phyloP scores from a whole-genome alignment of 2,888 invertebrate genomes.

The Conomelus anceps region DNA sequence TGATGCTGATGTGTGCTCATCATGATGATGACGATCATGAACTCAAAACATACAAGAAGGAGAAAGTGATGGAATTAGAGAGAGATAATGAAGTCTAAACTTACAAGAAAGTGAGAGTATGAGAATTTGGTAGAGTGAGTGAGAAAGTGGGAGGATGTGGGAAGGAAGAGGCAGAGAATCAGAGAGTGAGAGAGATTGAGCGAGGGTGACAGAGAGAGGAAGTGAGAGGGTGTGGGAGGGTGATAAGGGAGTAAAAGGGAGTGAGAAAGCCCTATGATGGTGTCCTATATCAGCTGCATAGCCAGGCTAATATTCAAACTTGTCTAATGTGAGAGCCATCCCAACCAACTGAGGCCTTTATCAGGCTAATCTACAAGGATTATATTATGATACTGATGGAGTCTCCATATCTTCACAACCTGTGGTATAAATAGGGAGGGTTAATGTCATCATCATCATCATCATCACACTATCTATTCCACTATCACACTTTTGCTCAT shows the following conservation, averaged over 20 bases:
- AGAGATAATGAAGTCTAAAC: not conserved
- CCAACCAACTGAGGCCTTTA: not conserved
- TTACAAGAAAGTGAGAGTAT: not conserved
- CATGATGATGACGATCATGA: not conserved
- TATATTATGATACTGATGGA: not conserved
- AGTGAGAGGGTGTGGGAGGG: not conserved
- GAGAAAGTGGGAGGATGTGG: no score
- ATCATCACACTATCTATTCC: no score
- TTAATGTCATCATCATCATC: not conserved
- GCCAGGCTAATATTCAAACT: not conserved
- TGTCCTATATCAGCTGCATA: not conserved
- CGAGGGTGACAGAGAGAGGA: no score
- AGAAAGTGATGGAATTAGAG: not conserved
- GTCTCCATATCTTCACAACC: not conserved
- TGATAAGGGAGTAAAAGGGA: not conserved
- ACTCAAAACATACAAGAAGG: no score
- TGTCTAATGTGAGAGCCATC: not conserved
- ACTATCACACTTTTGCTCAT: not conserved
- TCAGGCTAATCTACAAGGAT: not conserved
- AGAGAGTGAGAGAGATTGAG: no score
- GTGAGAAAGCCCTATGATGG: not conserved
- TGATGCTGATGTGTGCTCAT: not conserved
- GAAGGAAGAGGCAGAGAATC: no score
- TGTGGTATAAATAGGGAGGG: not conserved
- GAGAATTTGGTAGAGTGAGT: no score